Evolutionary conservation across 2,797 vertebrate genomes (phyloP), one percentile per base, ranked within the genome.

Genomic region (Sebastes minor): DNA sequence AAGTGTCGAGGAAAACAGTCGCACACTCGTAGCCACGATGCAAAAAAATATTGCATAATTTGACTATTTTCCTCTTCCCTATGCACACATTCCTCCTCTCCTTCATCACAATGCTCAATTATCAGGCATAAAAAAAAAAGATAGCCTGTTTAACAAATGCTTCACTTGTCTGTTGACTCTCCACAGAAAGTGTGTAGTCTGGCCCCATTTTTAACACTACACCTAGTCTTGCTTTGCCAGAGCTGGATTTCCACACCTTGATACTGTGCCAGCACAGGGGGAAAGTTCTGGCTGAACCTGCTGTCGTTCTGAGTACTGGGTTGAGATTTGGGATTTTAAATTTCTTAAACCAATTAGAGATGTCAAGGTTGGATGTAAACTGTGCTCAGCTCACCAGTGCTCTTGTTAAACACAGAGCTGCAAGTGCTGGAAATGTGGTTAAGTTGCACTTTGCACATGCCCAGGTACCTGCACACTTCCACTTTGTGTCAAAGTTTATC

Each of bases 341-440:
- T 80, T 78, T 52, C 56, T 65, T 23, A 55, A 76, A 71, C 46
- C 55, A 73, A 63, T 81, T 85, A 66, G 83, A 81, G 49, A 55
- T 59, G 53, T 73, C 64, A 72, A 78, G 23, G 23, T 14, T 69
- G 52, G 61, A 78, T 53, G 25, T 80, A 73, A 74, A 75, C 35
- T 52, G 30, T 62, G 25, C 62, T 71, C 72, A 28, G 57, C 68
- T 79, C 74, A 65, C 27, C 28, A 10, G 56, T 8, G 60, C 33
- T 77, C 53, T 30, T 30, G 46, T 86, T 82, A 63, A 79, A 71
- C 18, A 52, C 27, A 71, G 61, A 59, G 73, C 46, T 0, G 7
- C 23, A 46, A 53, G 75, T 67, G 53, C 53, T 69, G 46, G 53
- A 25, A 49, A 28, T 73, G 16, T 62, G 25, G 9, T 53, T 56